Conservation (phyloP, 2,113 vertebrate genomes). For the Tetrax tetrax region DNA sequence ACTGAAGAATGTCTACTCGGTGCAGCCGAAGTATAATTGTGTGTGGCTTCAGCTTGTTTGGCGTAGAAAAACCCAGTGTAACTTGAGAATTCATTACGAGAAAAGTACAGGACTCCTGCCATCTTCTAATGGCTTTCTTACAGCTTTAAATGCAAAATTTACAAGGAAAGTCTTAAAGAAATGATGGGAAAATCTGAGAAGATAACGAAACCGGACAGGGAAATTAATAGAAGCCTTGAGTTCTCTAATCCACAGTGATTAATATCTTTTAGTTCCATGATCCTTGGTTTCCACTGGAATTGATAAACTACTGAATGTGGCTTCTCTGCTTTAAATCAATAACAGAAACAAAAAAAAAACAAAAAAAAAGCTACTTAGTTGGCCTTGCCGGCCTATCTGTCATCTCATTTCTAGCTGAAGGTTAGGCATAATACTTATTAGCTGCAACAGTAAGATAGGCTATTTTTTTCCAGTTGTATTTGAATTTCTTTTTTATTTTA, state of each 20-base stretch:
- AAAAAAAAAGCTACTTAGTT: conserved; percentile 46
- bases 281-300: conserved; percentile 76
- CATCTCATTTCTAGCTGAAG: conserved; percentile 34
- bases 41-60: conserved; percentile 77
- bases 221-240: conserved; percentile 77
- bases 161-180: conserved; percentile 74
- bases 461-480: not conserved
- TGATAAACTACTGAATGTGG: conserved; percentile 73
- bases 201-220: conserved; percentile 74
- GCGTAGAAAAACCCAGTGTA: conserved; percentile 65
- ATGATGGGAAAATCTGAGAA: conserved; percentile 79
- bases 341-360: conserved; percentile 49
- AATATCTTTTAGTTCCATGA: conserved; percentile 72
- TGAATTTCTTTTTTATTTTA: not conserved
- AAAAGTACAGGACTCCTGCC: conserved; percentile 76
- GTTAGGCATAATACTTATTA: not conserved
- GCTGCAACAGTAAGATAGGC: not conserved
- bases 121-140: conserved; percentile 73
- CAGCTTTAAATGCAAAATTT: conserved; percentile 71
- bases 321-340: conserved; percentile 76
- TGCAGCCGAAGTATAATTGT: conserved; percentile 32
- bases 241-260: conserved; percentile 77
- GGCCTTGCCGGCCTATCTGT: conserved; percentile 26
- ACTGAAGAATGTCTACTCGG: conserved; percentile 34
- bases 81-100: conserved; percentile 79